Base-by-base conservation (phyloP, 2,113 vertebrate species). In the Sander vitreus region DNA sequence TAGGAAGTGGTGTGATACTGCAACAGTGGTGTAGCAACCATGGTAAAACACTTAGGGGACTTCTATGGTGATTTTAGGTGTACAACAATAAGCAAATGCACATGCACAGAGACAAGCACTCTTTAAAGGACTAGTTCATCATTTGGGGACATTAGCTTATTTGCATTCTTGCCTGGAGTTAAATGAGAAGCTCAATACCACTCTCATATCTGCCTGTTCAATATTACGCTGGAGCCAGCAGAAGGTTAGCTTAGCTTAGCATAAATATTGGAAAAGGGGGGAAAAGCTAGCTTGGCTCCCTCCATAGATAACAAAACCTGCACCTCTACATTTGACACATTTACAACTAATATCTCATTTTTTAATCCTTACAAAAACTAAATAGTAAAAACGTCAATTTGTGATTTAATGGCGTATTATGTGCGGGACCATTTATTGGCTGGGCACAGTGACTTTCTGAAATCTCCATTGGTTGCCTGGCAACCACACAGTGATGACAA, bases 21-120 rank as follows among this genome's bases (percentile, higher is more conserved):
- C 18, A 71, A 58, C 27, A 63, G 10, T 64, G 1, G 48, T 64
- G 18, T 48, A 57, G 62, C 10, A 71, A 27, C 36, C 3, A 55
- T 43, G 9, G 50, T 43, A 16, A 68, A 73, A 14, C 23, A 54
- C 11, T 6, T 23, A 43, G 23, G 33, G 21, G 48, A 71, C 23
- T 47, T 19, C 4, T 8, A 15, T 43, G 45, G 57, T 73, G 45
- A 27, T 27, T 27, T 3, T 15, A 68, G 23, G 0, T 19, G 50
- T 51, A 60, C 11, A 63, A 21, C n/a, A 67, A 48, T n/a, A 76
- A 27, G 30, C 6, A 75, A 53, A 69, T 73, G 21, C 12, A 60
- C 33, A 50, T 27, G 27, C 27, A 27, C 27, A 27, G n/a, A 21
- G 5, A 23, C 14, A 48, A 67, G 14, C 64, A 33, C 48, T 14